Evolutionary conservation across 2,797 vertebrate genomes (phyloP).

Genomic region (Protosalanx chinensis): DNA sequence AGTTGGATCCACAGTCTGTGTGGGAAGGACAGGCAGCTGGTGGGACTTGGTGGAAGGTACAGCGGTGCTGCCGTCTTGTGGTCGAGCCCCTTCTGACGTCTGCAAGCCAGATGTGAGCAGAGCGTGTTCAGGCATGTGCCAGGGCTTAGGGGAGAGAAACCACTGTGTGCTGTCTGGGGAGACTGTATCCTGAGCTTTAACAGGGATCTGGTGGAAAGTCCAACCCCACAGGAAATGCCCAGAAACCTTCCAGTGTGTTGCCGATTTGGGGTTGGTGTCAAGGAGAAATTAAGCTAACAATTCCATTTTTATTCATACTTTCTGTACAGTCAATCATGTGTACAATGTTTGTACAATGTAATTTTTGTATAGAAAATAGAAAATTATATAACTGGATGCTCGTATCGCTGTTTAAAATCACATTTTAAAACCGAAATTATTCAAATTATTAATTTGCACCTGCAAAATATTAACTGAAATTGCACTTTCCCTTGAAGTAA

Average conservation of each 20-base stretch:
- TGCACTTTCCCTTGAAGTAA: background rate
- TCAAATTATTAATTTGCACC: background rate
- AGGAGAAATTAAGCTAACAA: background rate
- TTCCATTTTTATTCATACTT: background rate
- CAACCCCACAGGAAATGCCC: too few species aligned
- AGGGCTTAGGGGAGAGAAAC: constrained; percentile 26
- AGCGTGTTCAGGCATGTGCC: constrained; percentile 13
- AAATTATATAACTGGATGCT: too few species aligned
- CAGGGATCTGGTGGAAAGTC: background rate
- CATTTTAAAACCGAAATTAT: background rate
- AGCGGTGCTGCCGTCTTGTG: constrained; percentile 17
- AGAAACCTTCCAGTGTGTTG: background rate
- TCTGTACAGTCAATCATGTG: too few species aligned
- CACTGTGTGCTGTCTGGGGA: background rate
- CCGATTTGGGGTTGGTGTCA: background rate
- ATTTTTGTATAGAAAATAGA: too few species aligned
- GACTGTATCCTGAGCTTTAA: constrained; percentile 1
- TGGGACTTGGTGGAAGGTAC: background rate
- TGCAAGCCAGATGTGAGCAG: constrained; percentile 16
- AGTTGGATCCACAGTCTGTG: too few species aligned
- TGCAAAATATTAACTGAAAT: background rate
- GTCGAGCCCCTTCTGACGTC: background rate
- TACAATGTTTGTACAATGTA: too few species aligned
- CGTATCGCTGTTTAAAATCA: background rate
- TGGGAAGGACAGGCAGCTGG: too few species aligned